Evolutionary conservation across 2,888 invertebrate species (phyloP).

Genomic region (Lottia scabra): DNA sequence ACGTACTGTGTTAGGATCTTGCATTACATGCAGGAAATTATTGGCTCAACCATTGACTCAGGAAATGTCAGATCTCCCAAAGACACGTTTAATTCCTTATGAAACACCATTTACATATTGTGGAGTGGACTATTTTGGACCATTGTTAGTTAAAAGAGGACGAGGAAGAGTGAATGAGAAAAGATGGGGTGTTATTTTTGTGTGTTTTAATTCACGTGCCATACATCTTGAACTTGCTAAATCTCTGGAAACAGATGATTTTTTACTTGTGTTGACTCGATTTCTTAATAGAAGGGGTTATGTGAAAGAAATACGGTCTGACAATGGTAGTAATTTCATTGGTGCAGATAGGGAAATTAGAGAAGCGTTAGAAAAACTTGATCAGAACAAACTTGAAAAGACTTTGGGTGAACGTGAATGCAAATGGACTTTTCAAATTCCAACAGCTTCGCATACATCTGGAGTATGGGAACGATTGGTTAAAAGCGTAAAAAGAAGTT

Average conservation of each 20-base stretch:
- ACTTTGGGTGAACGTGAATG: not conserved
- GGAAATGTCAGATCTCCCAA: no score
- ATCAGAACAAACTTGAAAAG: not conserved
- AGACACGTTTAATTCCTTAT: no score
- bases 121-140: not conserved
- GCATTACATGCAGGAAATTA: no score
- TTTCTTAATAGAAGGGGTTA: not conserved
- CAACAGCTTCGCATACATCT: not conserved
- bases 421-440: not conserved
- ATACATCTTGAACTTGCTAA: not conserved
- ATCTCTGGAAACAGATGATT: no score
- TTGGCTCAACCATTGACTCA: no score
- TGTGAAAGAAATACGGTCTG: no score
- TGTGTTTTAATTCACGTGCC: not conserved
- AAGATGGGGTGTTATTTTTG: slow-evolving; percentile 8
- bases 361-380: not conserved
- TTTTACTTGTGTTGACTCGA: not conserved
- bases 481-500: not conserved
- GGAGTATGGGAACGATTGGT: not conserved
- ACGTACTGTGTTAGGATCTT: no score
- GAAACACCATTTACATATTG: no score
- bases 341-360: not conserved
- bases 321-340: not conserved
- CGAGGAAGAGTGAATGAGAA: slow-evolving; percentile 6
- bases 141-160: not conserved